Conservation (phyloP, 2,888 invertebrate genomes). For the Apantesis nais region DNA sequence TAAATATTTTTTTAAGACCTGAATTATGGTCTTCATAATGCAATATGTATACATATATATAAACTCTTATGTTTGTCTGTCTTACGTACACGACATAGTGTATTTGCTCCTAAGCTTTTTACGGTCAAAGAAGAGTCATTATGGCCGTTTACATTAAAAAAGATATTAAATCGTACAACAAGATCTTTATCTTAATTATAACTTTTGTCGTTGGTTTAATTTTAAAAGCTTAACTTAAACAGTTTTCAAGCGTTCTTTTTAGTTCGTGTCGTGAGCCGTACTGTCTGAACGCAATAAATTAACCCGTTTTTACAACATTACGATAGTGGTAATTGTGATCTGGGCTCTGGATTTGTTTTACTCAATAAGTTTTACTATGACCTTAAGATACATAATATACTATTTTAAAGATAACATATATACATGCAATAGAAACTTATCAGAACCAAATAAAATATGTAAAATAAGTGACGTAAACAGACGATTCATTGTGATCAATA, state of each 20-base stretch:
- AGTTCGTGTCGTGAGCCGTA: neutral
- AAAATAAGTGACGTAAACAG: constrained; percentile 21
- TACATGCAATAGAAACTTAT: neutral
- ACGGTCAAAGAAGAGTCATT: neutral
- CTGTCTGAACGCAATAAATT: neutral
- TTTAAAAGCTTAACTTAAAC: neutral
- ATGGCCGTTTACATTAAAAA: neutral
- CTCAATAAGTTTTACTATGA: neutral
- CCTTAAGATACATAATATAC: neutral
- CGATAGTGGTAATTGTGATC: too few species aligned
- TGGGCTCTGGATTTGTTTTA: neutral
- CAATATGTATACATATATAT: neutral
- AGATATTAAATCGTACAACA: neutral
- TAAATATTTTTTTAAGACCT: neutral
- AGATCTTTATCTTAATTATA: neutral
- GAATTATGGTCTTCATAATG: neutral
- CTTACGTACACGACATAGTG: neutral
- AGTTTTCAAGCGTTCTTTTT: neutral
- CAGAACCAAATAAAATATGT: constrained; percentile 23
- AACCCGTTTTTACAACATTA: neutral
- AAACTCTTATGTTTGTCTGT: neutral
- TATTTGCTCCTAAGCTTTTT: neutral
- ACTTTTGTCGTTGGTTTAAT: neutral
- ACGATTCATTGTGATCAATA: constrained; percentile 8
- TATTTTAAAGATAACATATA: neutral